Percentiles rank a stretch among this genome's conserved stretches.
phyloP scores from a whole-genome alignment of 2,797 vertebrate genomes.

The Alca torda region DNA sequence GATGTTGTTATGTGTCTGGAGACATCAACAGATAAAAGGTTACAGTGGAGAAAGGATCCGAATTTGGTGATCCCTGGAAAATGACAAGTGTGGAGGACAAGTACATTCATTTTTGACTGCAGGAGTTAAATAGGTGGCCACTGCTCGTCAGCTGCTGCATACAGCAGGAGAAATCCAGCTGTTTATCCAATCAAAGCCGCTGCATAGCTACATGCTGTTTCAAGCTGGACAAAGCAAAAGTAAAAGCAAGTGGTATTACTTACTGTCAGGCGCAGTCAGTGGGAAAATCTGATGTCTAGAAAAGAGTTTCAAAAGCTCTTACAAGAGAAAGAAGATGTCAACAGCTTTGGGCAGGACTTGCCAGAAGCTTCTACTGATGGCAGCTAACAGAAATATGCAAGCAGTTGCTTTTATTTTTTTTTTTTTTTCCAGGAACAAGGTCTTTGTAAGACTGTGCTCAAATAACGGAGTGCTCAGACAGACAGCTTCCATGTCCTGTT shows the following conservation, averaged over 20 bases:
- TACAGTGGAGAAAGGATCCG: neutral
- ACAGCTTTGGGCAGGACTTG: neutral
- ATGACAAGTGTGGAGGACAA: neutral
- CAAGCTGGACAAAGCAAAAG: neutral
- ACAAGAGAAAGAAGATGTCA: neutral
- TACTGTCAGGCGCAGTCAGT: neutral
- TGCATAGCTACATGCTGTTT: neutral
- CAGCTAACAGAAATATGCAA: neutral
- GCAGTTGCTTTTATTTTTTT: neutral
- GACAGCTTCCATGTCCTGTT: neutral
- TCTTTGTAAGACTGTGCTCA: neutral
- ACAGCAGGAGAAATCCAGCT: neutral
- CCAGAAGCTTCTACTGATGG: neutral
- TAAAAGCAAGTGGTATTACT: neutral
- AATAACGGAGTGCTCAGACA: neutral
- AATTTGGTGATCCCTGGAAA: neutral
- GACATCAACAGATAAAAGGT: neutral
- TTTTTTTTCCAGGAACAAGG: neutral
- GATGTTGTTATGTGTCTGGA: neutral
- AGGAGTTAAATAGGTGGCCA: neutral
- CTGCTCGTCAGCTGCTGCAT: neutral
- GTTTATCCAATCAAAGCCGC: neutral
- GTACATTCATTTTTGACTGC: neutral
- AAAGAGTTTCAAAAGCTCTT: conserved; percentile 11
- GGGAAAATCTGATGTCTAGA: neutral